A percentile compares a stretch with the other conserved stretches of the same genome.
Conservation (phyloP, 2,113 vertebrate genomes). For the Eclectus roratus region DNA sequence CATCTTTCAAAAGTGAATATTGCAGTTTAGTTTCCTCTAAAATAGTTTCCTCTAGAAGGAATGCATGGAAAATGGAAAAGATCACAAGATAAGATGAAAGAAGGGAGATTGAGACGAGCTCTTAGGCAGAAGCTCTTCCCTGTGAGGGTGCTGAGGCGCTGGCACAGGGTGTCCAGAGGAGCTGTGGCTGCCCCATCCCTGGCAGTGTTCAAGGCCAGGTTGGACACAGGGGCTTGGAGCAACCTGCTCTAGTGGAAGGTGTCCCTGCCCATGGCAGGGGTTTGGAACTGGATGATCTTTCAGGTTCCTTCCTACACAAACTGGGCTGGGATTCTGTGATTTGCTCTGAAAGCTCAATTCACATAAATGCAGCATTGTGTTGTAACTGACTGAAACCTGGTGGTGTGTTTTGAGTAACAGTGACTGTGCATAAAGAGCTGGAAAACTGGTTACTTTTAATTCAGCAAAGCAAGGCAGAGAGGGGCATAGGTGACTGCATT, state of each 20-base stretch:
- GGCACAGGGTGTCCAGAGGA: neutral
- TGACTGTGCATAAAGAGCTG: neutral
- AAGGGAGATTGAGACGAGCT: neutral
- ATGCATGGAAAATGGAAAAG: rapidly evolving
- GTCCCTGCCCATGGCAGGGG: neutral
- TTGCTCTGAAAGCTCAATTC: neutral
- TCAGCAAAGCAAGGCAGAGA: neutral
- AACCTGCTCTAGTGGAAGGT: neutral
- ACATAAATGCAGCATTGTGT: neutral
- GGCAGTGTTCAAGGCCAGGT: too few relatives aligned
- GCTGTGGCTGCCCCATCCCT: neutral
- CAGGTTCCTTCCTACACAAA: neutral
- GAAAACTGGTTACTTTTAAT: neutral
- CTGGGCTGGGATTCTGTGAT: neutral
- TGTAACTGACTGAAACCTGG: neutral
- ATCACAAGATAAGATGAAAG: neutral
- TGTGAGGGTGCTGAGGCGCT: neutral
- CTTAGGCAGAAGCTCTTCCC: neutral
- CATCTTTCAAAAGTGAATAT: neutral
- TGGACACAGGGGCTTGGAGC: too few relatives aligned
- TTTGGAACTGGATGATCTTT: neutral
- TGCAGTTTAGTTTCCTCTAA: neutral
- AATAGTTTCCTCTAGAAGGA: neutral
- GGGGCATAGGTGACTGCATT: neutral
- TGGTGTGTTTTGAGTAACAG: neutral